Evolutionary conservation across 92 coral and sea anemone species (phyloP).

Genomic region (Bergia sp.): DNA sequence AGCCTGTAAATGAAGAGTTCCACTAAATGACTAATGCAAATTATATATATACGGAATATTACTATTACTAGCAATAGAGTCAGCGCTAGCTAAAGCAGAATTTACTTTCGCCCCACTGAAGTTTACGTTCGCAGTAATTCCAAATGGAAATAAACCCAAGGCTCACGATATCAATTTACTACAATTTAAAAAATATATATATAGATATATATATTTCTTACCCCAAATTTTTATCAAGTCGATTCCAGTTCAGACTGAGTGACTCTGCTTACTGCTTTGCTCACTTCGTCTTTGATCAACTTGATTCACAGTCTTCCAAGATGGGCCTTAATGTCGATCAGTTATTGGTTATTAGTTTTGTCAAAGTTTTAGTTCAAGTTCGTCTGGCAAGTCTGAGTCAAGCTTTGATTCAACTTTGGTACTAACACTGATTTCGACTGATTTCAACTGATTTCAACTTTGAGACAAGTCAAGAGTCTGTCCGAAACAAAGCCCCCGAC

Average conservation of each 20-base stretch:
- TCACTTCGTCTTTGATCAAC: no score
- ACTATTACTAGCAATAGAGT: no score
- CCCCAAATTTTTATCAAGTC: neutral
- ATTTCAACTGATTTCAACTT: no score
- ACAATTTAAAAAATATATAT: neutral
- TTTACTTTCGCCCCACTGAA: neutral
- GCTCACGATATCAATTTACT: neutral
- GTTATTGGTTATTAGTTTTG: neutral
- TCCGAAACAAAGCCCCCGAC: no score
- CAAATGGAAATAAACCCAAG: neutral
- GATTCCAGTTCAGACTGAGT: neutral
- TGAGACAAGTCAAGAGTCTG: no score
- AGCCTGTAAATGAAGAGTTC: no score
- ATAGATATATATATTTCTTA: neutral
- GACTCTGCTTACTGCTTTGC: no score
- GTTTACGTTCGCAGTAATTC: neutral
- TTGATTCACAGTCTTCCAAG: no score
- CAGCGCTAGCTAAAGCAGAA: neutral
- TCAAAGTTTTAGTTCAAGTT: neutral
- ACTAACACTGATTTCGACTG: no score
- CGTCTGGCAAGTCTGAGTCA: neutral
- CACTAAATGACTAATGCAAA: no score
- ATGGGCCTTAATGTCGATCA: no score
- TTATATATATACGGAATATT: no score
- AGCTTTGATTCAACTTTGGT: neutral